Conservation (phyloP, 1,140 invertebrate species). For the Zaprionus ghesquierei region DNA sequence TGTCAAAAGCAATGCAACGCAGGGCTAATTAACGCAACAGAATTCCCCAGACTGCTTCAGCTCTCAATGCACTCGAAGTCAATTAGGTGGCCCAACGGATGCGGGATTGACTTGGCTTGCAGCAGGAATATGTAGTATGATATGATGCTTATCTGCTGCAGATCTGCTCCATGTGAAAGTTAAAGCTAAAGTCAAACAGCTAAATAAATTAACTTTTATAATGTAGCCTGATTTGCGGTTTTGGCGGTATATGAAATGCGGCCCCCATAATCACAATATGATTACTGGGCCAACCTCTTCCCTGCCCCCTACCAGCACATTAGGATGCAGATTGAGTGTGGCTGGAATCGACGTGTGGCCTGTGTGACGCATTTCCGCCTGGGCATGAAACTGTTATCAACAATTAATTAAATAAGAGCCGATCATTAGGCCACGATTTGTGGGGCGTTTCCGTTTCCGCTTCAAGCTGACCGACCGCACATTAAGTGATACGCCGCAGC, state of each 20-base stretch:
- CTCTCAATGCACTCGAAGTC: no score
- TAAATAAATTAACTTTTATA: neutral
- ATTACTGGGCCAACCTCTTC: slow-evolving; percentile 9
- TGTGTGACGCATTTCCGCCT: slow-evolving; percentile 45
- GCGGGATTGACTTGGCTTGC: no score
- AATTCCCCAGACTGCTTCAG: neutral
- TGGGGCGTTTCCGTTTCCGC: slow-evolving; percentile 71
- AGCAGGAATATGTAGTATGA: no score
- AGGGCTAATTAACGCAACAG: neutral
- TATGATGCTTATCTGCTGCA: no score
- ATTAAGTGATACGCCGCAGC: slow-evolving; percentile 51
- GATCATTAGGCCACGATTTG: slow-evolving; percentile 79
- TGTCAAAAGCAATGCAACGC: neutral
- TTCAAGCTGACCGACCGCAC: slow-evolving; percentile 28
- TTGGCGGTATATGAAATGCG: neutral
- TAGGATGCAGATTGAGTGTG: slow-evolving; percentile 17
- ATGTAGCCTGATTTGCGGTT: slow-evolving; percentile 2
- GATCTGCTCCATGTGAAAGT: no score
- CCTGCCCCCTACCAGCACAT: neutral
- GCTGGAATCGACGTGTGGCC: neutral
- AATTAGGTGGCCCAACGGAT: no score
- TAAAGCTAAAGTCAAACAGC: neutral
- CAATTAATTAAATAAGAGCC: slow-evolving; percentile 78
- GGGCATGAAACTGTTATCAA: slow-evolving; percentile 67
- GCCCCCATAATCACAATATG: slow-evolving; percentile 17